These are phyloP conservation scores for Hyalella azteca DNA, from an alignment of 2,888 invertebrate genomes.

Conservation along the genomic window DNA sequence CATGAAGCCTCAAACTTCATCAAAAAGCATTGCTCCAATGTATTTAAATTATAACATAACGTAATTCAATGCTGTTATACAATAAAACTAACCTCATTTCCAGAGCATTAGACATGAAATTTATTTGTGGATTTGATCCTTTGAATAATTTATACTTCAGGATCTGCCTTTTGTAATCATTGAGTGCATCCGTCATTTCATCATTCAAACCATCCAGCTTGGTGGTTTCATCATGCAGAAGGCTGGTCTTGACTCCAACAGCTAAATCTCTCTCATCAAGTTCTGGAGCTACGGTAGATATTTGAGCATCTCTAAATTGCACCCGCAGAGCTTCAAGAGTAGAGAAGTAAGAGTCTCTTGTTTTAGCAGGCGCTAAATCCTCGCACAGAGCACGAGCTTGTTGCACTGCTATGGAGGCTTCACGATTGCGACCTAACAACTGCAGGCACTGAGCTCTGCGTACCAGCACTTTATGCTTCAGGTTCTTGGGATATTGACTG, in stretches of 20 bases:
- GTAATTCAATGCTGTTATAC: no score
- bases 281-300: background rate
- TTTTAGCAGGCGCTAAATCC: background rate
- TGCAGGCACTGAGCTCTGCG: constrained; percentile 12
- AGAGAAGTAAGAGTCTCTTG: constrained; percentile 1
- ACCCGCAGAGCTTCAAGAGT: constrained; percentile 11
- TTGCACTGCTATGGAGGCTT: background rate
- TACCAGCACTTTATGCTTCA: constrained; percentile 4
- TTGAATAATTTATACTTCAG: background rate
- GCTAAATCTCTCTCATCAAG: background rate
- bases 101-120: constrained; percentile 3
- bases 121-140: background rate
- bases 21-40: no score
- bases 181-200: background rate
- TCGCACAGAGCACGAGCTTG: constrained; percentile 7
- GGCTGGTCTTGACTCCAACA: background rate
- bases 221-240: background rate
- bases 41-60: no score
- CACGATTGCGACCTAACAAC: background rate
- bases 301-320: no score
- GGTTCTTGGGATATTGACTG: constrained; percentile 2
- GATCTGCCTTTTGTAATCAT: background rate
- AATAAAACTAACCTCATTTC: background rate
- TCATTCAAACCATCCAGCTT: background rate
- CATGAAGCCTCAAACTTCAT: no score